These are phyloP conservation scores for Ambastaia sidthimunki DNA, from an alignment of 2,797 vertebrate species.

Conservation along the genomic window DNA sequence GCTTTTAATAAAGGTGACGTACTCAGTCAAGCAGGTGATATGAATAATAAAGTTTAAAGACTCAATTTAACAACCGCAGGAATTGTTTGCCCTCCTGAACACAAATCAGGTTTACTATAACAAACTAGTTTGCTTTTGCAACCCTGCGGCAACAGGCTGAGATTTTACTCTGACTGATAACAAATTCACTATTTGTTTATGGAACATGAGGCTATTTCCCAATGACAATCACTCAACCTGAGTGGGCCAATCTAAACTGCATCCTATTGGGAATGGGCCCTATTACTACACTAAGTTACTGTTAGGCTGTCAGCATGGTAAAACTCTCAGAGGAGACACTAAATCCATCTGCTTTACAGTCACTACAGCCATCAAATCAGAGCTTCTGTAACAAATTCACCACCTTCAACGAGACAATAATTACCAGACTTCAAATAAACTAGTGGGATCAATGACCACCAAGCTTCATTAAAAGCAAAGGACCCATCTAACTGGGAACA, in stretches of 20 bases:
- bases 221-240: background rate
- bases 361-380: background rate
- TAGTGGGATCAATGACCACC: too few relatives aligned
- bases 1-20: conserved; percentile 35
- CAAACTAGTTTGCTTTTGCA: background rate
- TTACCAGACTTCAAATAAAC: background rate
- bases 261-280: background rate
- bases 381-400: background rate
- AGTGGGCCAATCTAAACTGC: background rate
- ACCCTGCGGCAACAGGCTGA: background rate
- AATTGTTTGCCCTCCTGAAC: conserved; percentile 4
- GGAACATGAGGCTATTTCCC: background rate
- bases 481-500: too few relatives aligned
- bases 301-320: background rate
- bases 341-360: background rate
- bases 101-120: background rate
- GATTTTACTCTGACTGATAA: conserved; percentile 16
- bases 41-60: conserved; percentile 8
- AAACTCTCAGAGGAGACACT: background rate
- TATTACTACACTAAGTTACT: background rate
- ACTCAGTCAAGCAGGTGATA: background rate
- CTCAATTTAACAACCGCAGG: conserved; percentile 29
- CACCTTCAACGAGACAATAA: background rate
- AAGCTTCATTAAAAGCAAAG: too few relatives aligned
- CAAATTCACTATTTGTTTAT: background rate